Evolutionary conservation across 2,113 vertebrate genomes (phyloP), one percentile per base, ranked within the genome.

Genomic region (Rhizomys pruinosus): DNA sequence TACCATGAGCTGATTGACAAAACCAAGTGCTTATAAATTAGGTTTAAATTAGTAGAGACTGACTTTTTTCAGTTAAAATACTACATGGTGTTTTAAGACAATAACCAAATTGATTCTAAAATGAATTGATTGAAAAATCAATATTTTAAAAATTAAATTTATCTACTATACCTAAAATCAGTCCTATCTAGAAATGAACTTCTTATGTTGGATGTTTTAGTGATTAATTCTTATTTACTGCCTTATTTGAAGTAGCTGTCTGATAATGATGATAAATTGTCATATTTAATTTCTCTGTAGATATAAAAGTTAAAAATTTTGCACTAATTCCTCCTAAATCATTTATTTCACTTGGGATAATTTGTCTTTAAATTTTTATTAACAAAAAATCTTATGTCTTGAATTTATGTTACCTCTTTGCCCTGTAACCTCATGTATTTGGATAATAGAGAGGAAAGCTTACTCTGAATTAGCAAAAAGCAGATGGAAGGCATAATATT

Each of bases 341-440:
- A 44, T 89, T 80, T 90, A 90, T 84, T 84, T 93, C 42, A 91
- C n/a, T 66, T 87, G 64, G 47, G 85, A 71, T 87, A 76, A 79
- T 44, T 82, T 82, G 44, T 64, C 37, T 91, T 68, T 91, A 92
- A 82, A 29, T 13, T 47, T 85, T 90, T 39, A 74, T 55, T 66
- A 44, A 73, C 84, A 55, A 72, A 15, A 92, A 39, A 76, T 72
- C 74, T 22, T 77, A 10, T 84, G 27, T 84, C 82, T 92, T 93
- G 10, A 93, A 89, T 34, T 82, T 91, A 3, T 59, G 8, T 76
- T 73, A 78, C 44, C 39, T 66, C 80, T 64, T 39, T 92, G 16
- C 29, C 20, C n/a, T 79, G 72, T 68, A 73, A 69, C 76, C n/a
- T 94, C 34, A 81, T 32, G 84, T 93, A 37, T 85, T 52, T 88